Conservation (phyloP, 2,113 vertebrate species). For the Actenoides lindsayi region DNA sequence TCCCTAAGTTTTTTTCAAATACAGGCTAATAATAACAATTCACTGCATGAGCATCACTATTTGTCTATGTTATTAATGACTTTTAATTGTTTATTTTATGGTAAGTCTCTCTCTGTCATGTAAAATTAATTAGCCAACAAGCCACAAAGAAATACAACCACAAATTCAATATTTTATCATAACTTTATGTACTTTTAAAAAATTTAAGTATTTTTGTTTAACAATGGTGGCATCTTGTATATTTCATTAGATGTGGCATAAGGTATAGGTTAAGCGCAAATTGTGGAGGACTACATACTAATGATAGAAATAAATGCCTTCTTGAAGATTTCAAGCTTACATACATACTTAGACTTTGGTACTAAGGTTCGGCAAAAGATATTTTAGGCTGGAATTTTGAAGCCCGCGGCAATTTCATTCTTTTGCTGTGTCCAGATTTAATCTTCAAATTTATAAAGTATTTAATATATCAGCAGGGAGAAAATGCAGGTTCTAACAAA, state of each 20-base stretch:
- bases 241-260: background rate
- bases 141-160: constrained; percentile 44
- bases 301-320: background rate
- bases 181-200: constrained; percentile 61
- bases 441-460: constrained; percentile 43
- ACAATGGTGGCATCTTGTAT: background rate
- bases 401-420: background rate
- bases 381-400: background rate
- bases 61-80: constrained; percentile 67
- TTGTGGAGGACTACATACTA: background rate
- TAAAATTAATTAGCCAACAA: constrained; percentile 77
- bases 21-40: constrained; percentile 72
- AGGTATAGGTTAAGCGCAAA: background rate
- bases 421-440: background rate
- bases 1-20: constrained; percentile 83
- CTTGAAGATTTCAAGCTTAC: background rate
- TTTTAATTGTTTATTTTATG: constrained; percentile 62
- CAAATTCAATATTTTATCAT: constrained; percentile 72
- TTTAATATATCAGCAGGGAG: constrained; percentile 50
- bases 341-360: background rate
- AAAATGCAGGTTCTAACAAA: constrained; percentile 43
- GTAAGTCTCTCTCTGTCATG: constrained; percentile 40
- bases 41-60: constrained; percentile 54
- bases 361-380: background rate
- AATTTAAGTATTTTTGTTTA: constrained; percentile 57